Base-by-base conservation (phyloP, 1,140 invertebrate species). In the Drosophila virilis region DNA sequence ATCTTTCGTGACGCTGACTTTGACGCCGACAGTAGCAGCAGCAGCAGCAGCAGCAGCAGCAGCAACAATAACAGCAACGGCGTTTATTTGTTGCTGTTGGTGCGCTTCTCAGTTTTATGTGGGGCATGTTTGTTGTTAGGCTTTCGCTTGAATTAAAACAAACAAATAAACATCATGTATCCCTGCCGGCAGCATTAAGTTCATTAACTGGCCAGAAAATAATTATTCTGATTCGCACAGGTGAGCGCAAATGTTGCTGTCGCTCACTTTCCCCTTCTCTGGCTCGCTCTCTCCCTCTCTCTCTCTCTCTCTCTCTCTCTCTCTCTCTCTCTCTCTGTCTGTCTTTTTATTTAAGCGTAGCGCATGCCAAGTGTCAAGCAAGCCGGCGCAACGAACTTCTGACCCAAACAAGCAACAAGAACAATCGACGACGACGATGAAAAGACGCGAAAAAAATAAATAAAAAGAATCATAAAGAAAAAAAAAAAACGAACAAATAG, bases 331-430 rank as follows among this genome's bases (percentile, higher is more conserved):
- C 12, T 33, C 13, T 12, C 7, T 13, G 6, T 13, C n/a, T 15
- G 7, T 15, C 46, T 6, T 37, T 48, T 48, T 35, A n/a, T 46
- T 22, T 15, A 61, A 57, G 9, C 54, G 68, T 62, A 82, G 68
- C 75, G 65, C 32, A 73, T 68, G 13, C 13, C 12, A 45, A 42
- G 50, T 43, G 61, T 78, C 75, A 60, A 38, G 43, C 13, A 66
- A 52, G 67, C 68, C 64, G 69, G 35, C 66, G 33, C 61, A 58
- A 52, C 84, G 77, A 89, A 80, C 73, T 79, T 78, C 66, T 83
- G 83, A 83, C 83, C 83, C 77, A 83, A 81, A 66, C 82, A 78
- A 86, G 60, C 76, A 78, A 72, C 55, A 80, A 67, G 48, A 69
- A 66, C 50, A 85, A 54, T 55, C 66, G 51, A 62, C 69, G 66